Evolutionary conservation across 2,888 invertebrate genomes (phyloP).

Genomic region (Brenthis hecate): DNA sequence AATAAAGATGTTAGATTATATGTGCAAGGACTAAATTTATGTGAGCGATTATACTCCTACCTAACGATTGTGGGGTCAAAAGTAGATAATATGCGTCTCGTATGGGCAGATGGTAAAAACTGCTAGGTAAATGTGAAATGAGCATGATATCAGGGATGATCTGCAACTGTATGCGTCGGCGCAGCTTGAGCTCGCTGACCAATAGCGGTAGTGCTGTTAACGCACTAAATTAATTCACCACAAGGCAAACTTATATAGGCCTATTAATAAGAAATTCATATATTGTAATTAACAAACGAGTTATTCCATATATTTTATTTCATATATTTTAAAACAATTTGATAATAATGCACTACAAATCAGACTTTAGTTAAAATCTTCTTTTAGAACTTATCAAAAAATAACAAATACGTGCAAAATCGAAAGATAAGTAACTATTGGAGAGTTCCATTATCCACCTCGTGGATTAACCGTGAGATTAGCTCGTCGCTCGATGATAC

Average conservation of each 20-base stretch:
- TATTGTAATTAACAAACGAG: slow-evolving; percentile 27
- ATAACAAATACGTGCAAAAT: too few species aligned
- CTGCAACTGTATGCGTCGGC: slow-evolving; percentile 66
- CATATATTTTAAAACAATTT: neutral
- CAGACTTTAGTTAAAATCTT: too few species aligned
- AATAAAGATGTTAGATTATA: too few species aligned
- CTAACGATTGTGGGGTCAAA: slow-evolving; percentile 43
- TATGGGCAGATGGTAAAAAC: slow-evolving; percentile 69
- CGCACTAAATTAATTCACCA: slow-evolving; percentile 62
- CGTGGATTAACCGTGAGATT: too few species aligned
- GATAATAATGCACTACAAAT: neutral
- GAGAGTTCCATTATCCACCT: too few species aligned
- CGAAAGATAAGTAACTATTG: too few species aligned
- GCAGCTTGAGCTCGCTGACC: slow-evolving; percentile 72
- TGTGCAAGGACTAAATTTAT: too few species aligned
- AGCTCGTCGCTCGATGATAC: too few species aligned
- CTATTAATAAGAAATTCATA: slow-evolving; percentile 39
- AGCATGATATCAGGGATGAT: slow-evolving; percentile 67
- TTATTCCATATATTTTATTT: neutral
- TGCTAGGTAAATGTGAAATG: slow-evolving; percentile 57
- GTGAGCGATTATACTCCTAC: neutral
- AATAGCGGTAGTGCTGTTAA: slow-evolving; percentile 56
- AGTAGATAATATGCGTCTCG: slow-evolving; percentile 44
- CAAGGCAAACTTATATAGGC: slow-evolving; percentile 49
- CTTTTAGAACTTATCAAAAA: too few species aligned